Evolutionary conservation across 2,888 invertebrate species (phyloP).

Genomic region (Mylabris sibirica): DNA sequence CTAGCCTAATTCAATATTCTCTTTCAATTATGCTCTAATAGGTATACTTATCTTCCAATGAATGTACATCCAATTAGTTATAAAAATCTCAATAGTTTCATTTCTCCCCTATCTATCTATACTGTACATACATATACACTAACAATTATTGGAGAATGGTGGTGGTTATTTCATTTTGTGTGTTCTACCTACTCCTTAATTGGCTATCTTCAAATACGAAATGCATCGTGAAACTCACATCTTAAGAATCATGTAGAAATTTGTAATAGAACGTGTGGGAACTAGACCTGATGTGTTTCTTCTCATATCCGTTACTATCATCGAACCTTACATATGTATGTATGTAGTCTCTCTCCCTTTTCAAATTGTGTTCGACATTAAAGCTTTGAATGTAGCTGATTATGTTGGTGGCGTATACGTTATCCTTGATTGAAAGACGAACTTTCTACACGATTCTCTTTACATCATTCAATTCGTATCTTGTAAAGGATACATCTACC

Average conservation of each 20-base stretch:
- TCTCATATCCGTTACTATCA: constrained; percentile 10
- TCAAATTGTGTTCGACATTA: constrained; percentile 8
- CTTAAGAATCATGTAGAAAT: constrained; percentile 5
- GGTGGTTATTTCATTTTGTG: not conserved
- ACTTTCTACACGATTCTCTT: not conserved
- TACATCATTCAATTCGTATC: not conserved
- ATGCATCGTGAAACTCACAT: constrained; percentile 12
- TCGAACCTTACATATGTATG: not conserved
- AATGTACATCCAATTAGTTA: not conserved
- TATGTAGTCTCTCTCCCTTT: not conserved
- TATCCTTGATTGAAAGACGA: constrained; percentile 10
- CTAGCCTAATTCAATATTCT: too few relatives aligned
- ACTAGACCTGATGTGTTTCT: constrained; percentile 14
- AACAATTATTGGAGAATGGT: not conserved
- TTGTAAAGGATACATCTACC: not conserved
- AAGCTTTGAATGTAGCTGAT: constrained; percentile 13
- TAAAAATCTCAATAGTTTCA: not conserved
- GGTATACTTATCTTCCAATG: too few relatives aligned
- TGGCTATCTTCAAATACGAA: constrained; percentile 2
- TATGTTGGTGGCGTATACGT: not conserved
- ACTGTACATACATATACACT: too few relatives aligned
- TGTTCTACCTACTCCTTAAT: not conserved
- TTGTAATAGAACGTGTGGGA: constrained; percentile 18
- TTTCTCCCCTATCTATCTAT: not conserved
- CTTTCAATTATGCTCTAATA: too few relatives aligned